These are phyloP conservation scores for Steinernema khuongi DNA, from an alignment of 1,140 invertebrate genomes.

Conservation along the genomic window DNA sequence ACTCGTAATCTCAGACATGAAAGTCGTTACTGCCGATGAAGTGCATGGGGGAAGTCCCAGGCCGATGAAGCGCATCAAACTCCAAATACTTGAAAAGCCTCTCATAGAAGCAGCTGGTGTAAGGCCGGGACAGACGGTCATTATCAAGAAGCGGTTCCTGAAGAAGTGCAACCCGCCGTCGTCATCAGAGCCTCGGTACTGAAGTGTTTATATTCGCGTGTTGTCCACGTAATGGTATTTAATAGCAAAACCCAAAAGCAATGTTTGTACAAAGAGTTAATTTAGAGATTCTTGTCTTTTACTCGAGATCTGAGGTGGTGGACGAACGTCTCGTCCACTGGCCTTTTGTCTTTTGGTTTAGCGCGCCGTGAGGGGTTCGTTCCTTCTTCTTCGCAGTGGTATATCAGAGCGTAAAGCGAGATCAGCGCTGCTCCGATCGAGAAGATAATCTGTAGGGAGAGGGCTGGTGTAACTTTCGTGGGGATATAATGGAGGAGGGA, in stretches of 20 bases:
- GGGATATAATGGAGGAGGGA: background rate
- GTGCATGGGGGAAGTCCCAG: background rate
- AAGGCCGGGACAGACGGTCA: background rate
- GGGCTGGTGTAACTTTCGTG: background rate
- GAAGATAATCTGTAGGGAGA: background rate
- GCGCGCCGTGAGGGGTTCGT: background rate
- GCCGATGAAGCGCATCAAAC: background rate
- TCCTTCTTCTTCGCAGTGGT: background rate
- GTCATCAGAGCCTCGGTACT: background rate
- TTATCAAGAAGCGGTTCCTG: background rate
- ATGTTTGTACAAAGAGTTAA: background rate
- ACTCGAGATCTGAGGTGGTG: background rate
- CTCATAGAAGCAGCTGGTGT: background rate
- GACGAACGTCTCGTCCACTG: background rate
- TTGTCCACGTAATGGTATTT: background rate
- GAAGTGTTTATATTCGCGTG: background rate
- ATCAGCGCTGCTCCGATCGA: background rate
- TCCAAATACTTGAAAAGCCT: background rate
- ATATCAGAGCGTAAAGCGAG: background rate
- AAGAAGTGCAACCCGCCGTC: background rate
- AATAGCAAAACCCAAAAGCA: background rate
- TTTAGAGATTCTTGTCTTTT: background rate
- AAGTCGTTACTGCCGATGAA: background rate
- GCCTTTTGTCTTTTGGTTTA: background rate
- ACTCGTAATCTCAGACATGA: background rate